phyloP scores from a whole-genome alignment of 2,797 vertebrate genomes.

The Chiropotes sagulatus region DNA sequence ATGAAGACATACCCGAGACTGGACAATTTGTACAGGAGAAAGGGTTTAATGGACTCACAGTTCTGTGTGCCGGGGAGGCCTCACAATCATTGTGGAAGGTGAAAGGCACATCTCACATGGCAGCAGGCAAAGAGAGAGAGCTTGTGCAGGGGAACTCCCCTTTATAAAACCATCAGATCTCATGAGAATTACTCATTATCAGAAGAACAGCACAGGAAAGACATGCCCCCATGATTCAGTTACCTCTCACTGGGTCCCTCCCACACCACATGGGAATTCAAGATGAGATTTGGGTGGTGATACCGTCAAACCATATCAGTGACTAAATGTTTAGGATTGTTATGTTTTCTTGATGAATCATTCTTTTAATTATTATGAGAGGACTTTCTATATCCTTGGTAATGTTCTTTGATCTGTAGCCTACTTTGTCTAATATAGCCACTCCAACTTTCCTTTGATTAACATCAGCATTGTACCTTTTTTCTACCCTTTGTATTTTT shows the following conservation, averaged over 20 bases:
- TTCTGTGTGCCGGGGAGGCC: not conserved
- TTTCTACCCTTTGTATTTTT: not conserved
- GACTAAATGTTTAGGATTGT: not conserved
- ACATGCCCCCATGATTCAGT: not conserved
- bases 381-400: not conserved
- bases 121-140: not conserved
- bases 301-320: not conserved
- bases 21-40: not conserved
- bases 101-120: not conserved
- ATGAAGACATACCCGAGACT: not conserved
- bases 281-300: not conserved
- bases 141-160: not conserved
- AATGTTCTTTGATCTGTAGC: not conserved
- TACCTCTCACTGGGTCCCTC: not conserved
- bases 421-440: not conserved
- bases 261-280: not conserved
- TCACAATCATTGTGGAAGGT: not conserved
- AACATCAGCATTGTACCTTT: not conserved
- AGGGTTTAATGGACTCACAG: not conserved
- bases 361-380: not conserved
- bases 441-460: not conserved
- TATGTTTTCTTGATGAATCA: not conserved
- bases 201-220: not conserved
- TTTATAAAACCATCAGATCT: not conserved
- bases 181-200: not conserved